phyloP scores from a whole-genome alignment of 2,888 invertebrate species.

The Calliopum simillimum region DNA sequence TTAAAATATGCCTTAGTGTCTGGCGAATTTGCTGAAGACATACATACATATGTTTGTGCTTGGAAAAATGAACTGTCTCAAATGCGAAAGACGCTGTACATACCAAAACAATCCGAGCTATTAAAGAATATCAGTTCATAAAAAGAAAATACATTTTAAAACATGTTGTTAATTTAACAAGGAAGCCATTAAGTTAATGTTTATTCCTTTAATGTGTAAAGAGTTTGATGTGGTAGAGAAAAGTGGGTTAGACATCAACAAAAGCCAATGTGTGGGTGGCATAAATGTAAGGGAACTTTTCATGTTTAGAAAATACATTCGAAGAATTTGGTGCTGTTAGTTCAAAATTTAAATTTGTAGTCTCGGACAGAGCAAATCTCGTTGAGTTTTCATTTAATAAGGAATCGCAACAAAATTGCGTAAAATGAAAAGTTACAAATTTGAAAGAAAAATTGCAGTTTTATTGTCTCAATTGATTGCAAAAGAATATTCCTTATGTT shows the following conservation, averaged over 20 bases:
- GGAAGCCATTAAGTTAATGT: slow-evolving; percentile 28
- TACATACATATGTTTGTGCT: no score
- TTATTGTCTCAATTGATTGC: no score
- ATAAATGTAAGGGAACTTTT: background rate
- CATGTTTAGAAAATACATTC: no score
- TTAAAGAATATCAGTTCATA: background rate
- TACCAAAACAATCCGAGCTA: background rate
- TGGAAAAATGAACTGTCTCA: no score
- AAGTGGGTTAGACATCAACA: slow-evolving; percentile 20
- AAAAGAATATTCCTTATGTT: no score
- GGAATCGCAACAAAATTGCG: no score
- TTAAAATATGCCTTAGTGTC: slow-evolving; percentile 13
- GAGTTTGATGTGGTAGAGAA: slow-evolving; percentile 28
- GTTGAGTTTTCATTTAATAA: no score
- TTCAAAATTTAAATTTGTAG: no score
- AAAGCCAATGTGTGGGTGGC: slow-evolving; percentile 11
- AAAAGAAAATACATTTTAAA: slow-evolving; percentile 3
- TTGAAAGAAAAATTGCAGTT: no score
- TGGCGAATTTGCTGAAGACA: background rate
- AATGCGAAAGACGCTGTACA: background rate
- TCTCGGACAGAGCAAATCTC: no score
- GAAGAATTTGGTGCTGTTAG: no score
- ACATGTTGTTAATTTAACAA: slow-evolving; percentile 21
- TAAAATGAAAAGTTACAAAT: no score
- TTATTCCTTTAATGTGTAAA: slow-evolving; percentile 22